Percentiles rank a stretch among this genome's conserved stretches.
Conservation (phyloP, 2,113 vertebrate genomes). For the Oxyruncus cristatus region DNA sequence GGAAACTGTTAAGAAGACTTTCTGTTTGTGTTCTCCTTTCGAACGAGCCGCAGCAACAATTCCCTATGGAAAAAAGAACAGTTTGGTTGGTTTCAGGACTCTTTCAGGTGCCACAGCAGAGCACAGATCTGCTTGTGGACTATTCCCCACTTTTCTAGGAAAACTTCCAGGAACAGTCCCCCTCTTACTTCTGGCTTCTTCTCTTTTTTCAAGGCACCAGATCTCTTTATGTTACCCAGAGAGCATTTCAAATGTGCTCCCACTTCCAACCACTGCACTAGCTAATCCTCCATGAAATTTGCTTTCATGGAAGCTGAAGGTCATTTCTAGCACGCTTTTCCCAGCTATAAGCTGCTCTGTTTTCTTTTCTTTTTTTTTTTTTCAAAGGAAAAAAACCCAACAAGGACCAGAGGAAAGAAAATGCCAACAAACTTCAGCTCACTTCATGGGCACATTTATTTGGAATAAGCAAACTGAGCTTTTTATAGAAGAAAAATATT, state of each 20-base stretch:
- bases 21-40: conserved; percentile 98
- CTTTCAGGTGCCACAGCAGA: not conserved
- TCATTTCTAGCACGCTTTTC: not conserved
- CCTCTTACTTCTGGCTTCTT: not conserved
- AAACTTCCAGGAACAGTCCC: not conserved
- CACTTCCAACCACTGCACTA: not conserved
- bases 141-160: not conserved
- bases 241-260: not conserved
- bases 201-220: not conserved
- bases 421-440: not conserved
- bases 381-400: not conserved
- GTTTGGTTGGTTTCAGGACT: not conserved
- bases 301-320: conserved; percentile 36
- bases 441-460: not conserved
- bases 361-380: not conserved
- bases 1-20: conserved; percentile 96
- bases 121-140: not conserved
- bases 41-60: conserved; percentile 91
- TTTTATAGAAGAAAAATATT: not conserved
- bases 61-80: conserved; percentile 80
- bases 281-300: conserved; percentile 36
- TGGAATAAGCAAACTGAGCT: not conserved
- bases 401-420: not conserved
- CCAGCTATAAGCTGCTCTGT: not conserved
- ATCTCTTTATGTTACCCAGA: not conserved